Conservation (phyloP, 2,113 vertebrate genomes). For the Mobula birostris region DNA sequence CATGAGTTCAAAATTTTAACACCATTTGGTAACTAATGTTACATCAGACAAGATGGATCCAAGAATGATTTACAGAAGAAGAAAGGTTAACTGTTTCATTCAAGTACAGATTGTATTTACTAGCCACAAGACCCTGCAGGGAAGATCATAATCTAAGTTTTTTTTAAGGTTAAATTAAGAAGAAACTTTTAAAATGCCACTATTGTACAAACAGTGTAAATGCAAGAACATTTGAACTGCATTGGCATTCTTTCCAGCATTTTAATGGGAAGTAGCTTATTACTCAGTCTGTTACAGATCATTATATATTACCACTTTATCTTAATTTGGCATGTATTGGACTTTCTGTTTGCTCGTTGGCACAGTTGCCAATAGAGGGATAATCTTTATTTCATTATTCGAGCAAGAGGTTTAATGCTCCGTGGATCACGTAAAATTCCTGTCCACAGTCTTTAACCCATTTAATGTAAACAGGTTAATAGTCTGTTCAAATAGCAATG, state of each 20-base stretch:
- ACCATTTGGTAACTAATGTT: background rate
- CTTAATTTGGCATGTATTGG: constrained; percentile 16
- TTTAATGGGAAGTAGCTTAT: constrained; percentile 16
- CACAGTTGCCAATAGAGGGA: background rate
- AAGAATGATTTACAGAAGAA: constrained; percentile 16
- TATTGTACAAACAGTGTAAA: background rate
- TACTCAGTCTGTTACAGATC: constrained; percentile 3
- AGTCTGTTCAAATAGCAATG: background rate
- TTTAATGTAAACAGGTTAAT: constrained; percentile 8
- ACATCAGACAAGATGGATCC: background rate
- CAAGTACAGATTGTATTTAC: constrained; percentile 2
- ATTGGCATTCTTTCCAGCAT: constrained; percentile 12
- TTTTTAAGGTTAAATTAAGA: background rate
- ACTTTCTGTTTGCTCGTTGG: constrained; percentile 3
- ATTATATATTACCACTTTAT: constrained; percentile 27
- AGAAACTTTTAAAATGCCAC: background rate
- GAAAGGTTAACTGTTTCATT: background rate
- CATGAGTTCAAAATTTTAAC: background rate
- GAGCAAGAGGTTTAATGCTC: background rate
- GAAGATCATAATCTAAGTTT: background rate
- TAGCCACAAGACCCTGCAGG: background rate
- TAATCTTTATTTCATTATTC: constrained; percentile 25
- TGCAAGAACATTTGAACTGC: background rate
- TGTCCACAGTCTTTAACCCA: constrained; percentile 8
- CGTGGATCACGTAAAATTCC: background rate